These are phyloP conservation scores for Antheraea mylitta DNA, from an alignment of 1,140 invertebrate genomes.

Conservation along the genomic window DNA sequence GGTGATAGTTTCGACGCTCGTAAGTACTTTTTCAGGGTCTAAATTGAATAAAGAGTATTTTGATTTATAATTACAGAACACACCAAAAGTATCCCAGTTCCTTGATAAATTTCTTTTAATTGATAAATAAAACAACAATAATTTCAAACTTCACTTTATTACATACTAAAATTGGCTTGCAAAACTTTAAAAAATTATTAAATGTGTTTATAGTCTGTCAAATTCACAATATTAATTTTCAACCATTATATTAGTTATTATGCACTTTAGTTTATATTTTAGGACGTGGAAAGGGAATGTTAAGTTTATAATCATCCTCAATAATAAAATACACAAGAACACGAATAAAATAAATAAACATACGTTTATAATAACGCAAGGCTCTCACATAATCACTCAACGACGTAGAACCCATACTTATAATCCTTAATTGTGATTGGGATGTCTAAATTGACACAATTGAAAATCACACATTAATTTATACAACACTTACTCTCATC, in stretches of 20 bases:
- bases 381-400: not conserved
- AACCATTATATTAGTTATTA: not conserved
- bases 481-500: not conserved
- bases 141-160: constrained; percentile 4
- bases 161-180: not conserved
- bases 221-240: not conserved
- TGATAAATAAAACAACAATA: not conserved
- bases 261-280: not conserved
- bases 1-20: too few relatives aligned
- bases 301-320: not conserved
- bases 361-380: not conserved
- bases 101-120: not conserved
- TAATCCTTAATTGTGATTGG: not conserved
- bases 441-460: not conserved
- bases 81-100: too few relatives aligned
- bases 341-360: not conserved
- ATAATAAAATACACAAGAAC: not conserved
- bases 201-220: not conserved
- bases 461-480: not conserved
- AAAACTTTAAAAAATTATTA: not conserved
- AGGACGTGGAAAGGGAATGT: not conserved
- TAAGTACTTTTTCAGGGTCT: too few relatives aligned
- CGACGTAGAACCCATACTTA: not conserved
- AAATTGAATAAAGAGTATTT: too few relatives aligned
- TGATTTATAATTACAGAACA: too few relatives aligned